Percentiles rank a stretch among this genome's conserved stretches.
Conservation (phyloP, 2,888 invertebrate species). For the Sipha maydis region DNA sequence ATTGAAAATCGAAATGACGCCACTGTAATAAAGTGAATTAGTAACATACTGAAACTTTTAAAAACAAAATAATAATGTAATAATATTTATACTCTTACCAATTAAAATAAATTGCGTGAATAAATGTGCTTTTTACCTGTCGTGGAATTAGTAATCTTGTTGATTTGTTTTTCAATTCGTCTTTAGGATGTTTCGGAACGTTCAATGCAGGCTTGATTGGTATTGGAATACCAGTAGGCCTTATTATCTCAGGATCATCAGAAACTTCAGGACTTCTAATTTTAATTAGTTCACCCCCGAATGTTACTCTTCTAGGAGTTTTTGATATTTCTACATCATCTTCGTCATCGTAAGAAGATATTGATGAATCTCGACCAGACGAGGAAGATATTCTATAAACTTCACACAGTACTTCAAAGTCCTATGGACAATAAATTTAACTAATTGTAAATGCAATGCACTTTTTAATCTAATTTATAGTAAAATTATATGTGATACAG, state of each 20-base stretch:
- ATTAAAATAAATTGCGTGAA: not conserved
- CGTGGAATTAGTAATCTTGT: slow-evolving; percentile 62
- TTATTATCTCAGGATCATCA: slow-evolving; percentile 66
- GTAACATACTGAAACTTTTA: not conserved
- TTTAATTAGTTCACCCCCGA: slow-evolving; percentile 88
- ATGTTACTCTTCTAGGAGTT: slow-evolving; percentile 80
- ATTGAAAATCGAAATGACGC: no score
- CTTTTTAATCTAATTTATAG: no score
- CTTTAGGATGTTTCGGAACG: slow-evolving; percentile 67
- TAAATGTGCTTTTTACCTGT: slow-evolving; percentile 35
- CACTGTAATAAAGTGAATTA: no score
- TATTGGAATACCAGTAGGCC: slow-evolving; percentile 65
- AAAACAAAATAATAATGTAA: not conserved
- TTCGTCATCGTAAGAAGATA: slow-evolving; percentile 63
- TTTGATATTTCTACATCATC: slow-evolving; percentile 65
- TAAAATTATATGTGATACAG: no score
- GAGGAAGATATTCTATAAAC: slow-evolving; percentile 69
- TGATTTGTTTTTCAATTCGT: slow-evolving; percentile 3
- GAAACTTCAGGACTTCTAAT: slow-evolving; percentile 87
- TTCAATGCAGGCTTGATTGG: slow-evolving; percentile 65
- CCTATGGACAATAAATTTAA: slow-evolving; percentile 65
- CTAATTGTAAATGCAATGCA: no score
- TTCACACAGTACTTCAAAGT: slow-evolving; percentile 74
- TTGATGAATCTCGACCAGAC: slow-evolving; percentile 63
- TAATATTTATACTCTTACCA: not conserved